Evolutionary conservation across 2,888 invertebrate genomes (phyloP).

Genomic region (Bellardia bayeri): DNA sequence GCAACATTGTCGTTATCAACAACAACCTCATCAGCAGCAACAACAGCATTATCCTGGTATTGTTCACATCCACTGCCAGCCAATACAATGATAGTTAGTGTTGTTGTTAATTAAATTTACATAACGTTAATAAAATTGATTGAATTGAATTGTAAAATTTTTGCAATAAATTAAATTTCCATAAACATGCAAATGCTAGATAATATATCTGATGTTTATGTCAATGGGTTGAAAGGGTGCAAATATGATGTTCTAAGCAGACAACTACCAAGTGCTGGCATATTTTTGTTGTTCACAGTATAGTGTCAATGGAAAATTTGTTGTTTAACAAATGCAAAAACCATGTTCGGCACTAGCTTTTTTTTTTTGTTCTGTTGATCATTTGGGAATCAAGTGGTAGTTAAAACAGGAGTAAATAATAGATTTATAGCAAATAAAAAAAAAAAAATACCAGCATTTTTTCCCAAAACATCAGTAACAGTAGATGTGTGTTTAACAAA

Average conservation of each 20-base stretch:
- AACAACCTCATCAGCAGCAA: background rate
- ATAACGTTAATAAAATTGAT: constrained; percentile 71
- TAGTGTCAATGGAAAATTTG: constrained; percentile 26
- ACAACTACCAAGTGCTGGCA: constrained; percentile 38
- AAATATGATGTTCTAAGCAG: too few relatives aligned
- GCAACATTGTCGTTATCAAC: constrained; percentile 34
- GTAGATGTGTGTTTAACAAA: background rate
- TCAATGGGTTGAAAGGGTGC: background rate
- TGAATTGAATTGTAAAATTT: constrained; percentile 68
- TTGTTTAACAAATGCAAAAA: constrained; percentile 68
- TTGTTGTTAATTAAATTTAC: constrained; percentile 70
- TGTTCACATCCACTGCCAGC: constrained; percentile 12
- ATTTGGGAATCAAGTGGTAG: constrained; percentile 54
- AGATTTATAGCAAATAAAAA: constrained; percentile 15
- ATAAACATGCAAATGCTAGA: constrained; percentile 65
- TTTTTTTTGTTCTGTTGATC: background rate
- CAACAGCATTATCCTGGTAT: constrained; percentile 18
- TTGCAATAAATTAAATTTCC: constrained; percentile 70
- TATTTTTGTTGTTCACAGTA: constrained; percentile 39
- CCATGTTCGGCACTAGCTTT: constrained; percentile 59
- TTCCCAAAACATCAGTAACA: background rate
- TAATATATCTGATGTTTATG: constrained; percentile 33
- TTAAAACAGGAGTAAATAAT: constrained; percentile 36
- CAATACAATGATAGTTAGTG: background rate
- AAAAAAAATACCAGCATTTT: constrained; percentile 11